Evolutionary conservation across 2,888 invertebrate genomes (phyloP), one percentile per base, ranked within the genome.

Genomic region (Lamproptera curius): DNA sequence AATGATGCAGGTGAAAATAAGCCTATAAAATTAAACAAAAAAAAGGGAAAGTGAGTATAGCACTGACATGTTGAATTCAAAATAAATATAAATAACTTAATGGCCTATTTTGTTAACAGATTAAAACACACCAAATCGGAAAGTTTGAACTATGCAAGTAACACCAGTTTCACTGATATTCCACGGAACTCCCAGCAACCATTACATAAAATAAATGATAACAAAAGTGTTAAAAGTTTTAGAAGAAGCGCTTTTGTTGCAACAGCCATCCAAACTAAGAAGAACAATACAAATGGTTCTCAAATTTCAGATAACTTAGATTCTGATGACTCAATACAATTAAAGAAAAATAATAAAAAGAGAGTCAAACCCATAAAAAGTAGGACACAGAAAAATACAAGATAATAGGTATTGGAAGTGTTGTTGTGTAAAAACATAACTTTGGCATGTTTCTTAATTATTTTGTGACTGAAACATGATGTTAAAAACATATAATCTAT

Each of bases 161-260:
- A 76, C 53, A 71, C 84, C 42, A 87, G 83, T 58, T 87, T 86
- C 60, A 82, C 85, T 34, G 85, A 86, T 46, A 70, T 87, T 59
- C 87, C 87, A 28, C 66, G 71, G 46, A 84, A 76, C 50, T 73
- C 73, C 52, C 70, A 70, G 48, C 58, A 58, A 39, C 58, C 56
- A 35, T 44, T 52, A 6, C 76, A 71, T 54, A 81, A 75, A 63
- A 46, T 61, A 39, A 51, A 50, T 51, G 82, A 74, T 53, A 70
- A 50, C 36, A 73, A 69, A 54, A 72, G 74, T 54, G 67, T 74
- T 5, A 85, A 83, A 55, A 72, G 71, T 48, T 92, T 92, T 60
- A 89, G 90, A 61, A 91, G 91, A 57, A 79, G 90, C 50, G 90
- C 90, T 14, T 78, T 90, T 52, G 90, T 92, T 0, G 89, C 91